Conservation (phyloP, 2,113 vertebrate species). For the Ochotona curzoniae region DNA sequence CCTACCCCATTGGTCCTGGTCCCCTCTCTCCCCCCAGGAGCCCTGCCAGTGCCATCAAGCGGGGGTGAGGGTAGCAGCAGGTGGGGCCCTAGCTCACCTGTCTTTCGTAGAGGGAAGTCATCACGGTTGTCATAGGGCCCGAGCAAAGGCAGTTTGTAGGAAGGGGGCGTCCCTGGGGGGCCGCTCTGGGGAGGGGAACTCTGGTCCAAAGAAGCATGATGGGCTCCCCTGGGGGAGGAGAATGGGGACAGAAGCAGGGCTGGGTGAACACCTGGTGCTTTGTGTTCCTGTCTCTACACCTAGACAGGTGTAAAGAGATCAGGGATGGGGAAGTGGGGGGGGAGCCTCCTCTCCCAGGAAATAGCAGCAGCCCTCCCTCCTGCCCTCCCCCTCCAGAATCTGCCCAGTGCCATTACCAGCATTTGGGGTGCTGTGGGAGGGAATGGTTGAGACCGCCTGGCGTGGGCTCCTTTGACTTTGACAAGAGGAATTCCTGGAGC, state of each 20-base stretch:
- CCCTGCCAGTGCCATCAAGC: too few species aligned
- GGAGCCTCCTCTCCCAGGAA: neutral
- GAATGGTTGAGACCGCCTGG: conserved; percentile 94
- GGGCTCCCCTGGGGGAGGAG: conserved; percentile 88
- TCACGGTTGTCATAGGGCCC: conserved; percentile 94
- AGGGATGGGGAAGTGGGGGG: neutral
- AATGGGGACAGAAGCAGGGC: neutral
- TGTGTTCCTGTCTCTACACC: neutral
- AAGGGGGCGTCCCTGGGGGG: conserved; percentile 88
- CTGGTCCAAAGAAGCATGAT: conserved; percentile 96
- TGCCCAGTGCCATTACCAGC: conserved; percentile 88
- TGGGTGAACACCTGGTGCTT: neutral
- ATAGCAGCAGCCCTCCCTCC: neutral
- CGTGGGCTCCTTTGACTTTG: conserved; percentile 92
- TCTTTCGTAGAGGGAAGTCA: conserved; percentile 97
- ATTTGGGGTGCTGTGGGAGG: conserved; percentile 92
- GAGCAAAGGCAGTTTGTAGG: conserved; percentile 93
- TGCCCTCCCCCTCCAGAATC: neutral
- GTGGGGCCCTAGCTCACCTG: conserved; percentile 86
- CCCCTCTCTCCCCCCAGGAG: too few species aligned
- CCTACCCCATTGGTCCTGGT: too few species aligned
- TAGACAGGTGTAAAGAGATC: neutral
- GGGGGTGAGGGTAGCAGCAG: too few species aligned
- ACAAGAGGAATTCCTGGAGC: conserved; percentile 97
- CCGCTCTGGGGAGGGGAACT: conserved; percentile 94